Evolutionary conservation across 2,888 invertebrate species (phyloP).

Genomic region (Esperia sulphurella): DNA sequence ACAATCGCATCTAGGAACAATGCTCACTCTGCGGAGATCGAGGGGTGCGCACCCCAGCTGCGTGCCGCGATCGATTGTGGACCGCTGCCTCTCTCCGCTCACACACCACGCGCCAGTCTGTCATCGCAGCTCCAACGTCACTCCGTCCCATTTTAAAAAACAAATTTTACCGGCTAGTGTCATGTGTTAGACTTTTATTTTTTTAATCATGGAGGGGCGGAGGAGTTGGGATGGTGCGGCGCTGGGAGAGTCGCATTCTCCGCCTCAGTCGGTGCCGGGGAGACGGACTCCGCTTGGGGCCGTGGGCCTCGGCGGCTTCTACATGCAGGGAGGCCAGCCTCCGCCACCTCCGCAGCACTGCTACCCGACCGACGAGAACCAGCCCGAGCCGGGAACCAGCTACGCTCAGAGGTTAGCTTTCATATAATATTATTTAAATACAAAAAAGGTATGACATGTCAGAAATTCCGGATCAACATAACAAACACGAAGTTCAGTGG

Average conservation of each 20-base stretch:
- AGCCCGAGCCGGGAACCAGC: slow-evolving; percentile 83
- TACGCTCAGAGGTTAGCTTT: slow-evolving; percentile 64
- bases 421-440: no score
- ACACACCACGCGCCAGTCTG: slow-evolving; percentile 54
- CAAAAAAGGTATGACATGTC: no score
- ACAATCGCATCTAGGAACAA: slow-evolving; percentile 67
- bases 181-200: slow-evolving; percentile 50
- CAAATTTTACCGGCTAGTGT: slow-evolving; percentile 30
- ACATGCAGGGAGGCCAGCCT: slow-evolving; percentile 84
- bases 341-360: slow-evolving; percentile 75
- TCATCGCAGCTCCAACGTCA: slow-evolving; percentile 48
- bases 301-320: slow-evolving; percentile 92
- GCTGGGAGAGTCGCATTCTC: slow-evolving; percentile 70
- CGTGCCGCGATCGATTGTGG: slow-evolving; percentile 73
- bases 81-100: slow-evolving; percentile 46
- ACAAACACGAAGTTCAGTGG: no score
- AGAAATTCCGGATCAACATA: no score
- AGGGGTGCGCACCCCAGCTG: slow-evolving; percentile 79
- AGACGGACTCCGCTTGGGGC: slow-evolving; percentile 90
- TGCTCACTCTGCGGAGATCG: slow-evolving; percentile 55
- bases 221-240: slow-evolving; percentile 72
- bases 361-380: slow-evolving; percentile 87
- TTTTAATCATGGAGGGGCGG: slow-evolving; percentile 66
- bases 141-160: slow-evolving; percentile 20
- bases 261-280: slow-evolving; percentile 82